Evolutionary conservation across 2,113 vertebrate genomes (phyloP).

Genomic region (Eleginops maclovinus): DNA sequence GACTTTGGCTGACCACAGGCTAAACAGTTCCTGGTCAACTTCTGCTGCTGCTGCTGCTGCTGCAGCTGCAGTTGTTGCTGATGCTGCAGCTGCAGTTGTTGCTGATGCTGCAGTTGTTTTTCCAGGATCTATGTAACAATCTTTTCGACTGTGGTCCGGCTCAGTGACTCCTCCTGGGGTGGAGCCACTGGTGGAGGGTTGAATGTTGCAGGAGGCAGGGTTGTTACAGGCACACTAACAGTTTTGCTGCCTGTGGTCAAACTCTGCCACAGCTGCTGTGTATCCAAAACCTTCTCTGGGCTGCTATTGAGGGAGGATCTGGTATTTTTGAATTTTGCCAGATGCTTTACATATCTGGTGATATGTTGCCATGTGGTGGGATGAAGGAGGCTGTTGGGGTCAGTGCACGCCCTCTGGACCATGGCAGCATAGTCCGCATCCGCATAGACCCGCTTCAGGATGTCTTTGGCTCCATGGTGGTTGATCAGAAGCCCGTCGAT

Average conservation of each 20-base stretch:
- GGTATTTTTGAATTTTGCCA: not conserved
- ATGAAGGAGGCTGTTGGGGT: constrained; percentile 7
- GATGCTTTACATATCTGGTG: not conserved
- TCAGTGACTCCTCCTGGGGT: not conserved
- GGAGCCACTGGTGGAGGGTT: constrained; percentile 1
- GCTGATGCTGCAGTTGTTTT: not conserved
- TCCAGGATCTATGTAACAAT: not conserved
- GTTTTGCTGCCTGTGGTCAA: not conserved
- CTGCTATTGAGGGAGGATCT: constrained; percentile 4
- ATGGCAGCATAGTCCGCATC: not conserved
- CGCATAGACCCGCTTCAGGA: not conserved
- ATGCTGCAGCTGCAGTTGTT: too few relatives aligned
- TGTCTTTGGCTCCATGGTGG: not conserved
- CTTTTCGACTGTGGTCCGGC: not conserved
- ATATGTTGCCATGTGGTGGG: not conserved
- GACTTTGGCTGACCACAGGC: constrained; percentile 3
- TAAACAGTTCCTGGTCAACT: not conserved
- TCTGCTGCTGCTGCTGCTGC: not conserved
- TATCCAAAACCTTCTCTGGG: not conserved
- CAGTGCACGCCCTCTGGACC: not conserved
- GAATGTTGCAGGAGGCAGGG: not conserved
- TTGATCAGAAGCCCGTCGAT: not conserved
- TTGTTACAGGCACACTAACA: not conserved
- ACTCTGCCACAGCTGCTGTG: not conserved
- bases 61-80: not conserved